These are phyloP conservation scores for Etia nguti DNA, from an alignment of 2,113 vertebrate genomes.

Conservation along the genomic window DNA sequence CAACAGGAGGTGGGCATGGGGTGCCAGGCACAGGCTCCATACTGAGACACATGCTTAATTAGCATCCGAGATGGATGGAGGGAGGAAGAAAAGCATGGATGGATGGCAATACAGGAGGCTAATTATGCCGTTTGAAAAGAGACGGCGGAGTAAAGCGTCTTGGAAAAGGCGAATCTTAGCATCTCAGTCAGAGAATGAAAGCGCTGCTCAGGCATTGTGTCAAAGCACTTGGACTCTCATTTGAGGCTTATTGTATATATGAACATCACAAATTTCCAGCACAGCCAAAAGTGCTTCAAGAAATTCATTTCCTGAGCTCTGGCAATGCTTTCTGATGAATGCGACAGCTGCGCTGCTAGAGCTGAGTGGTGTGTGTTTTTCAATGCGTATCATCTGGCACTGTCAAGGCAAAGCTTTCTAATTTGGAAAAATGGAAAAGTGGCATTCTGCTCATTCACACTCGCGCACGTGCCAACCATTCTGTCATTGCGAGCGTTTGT, in stretches of 20 bases:
- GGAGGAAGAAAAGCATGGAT: slow-evolving; percentile 10
- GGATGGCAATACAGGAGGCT: slow-evolving; percentile 34
- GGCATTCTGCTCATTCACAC: slow-evolving; percentile 31
- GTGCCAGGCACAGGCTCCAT: slow-evolving; percentile 30
- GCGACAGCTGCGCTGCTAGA: slow-evolving; percentile 54
- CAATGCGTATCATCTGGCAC: slow-evolving; percentile 42
- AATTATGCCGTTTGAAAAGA: slow-evolving; percentile 54
- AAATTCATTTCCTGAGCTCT: slow-evolving; percentile 60
- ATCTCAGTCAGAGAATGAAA: slow-evolving; percentile 32
- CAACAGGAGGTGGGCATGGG: slow-evolving; percentile 29
- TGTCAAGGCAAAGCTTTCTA: slow-evolving; percentile 46
- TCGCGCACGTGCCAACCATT: slow-evolving; percentile 9
- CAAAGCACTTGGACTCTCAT: slow-evolving; percentile 52
- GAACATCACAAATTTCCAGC: slow-evolving; percentile 31
- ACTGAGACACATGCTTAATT: slow-evolving; percentile 50
- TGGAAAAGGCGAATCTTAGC: slow-evolving; percentile 22
- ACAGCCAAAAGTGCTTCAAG: slow-evolving; percentile 38
- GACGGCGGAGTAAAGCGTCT: slow-evolving; percentile 3
- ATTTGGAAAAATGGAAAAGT: slow-evolving; percentile 58
- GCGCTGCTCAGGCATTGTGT: slow-evolving; percentile 36
- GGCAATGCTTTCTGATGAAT: slow-evolving; percentile 56
- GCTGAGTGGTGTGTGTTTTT: slow-evolving; percentile 16
- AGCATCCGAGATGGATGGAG: slow-evolving; percentile 42
- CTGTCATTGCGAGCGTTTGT: slow-evolving; percentile 8
- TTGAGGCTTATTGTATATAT: slow-evolving; percentile 39